Percentiles rank a stretch among this genome's conserved stretches.
phyloP scores from a whole-genome alignment of 2,888 invertebrate genomes.

The Ptycholaimellus sp. region DNA sequence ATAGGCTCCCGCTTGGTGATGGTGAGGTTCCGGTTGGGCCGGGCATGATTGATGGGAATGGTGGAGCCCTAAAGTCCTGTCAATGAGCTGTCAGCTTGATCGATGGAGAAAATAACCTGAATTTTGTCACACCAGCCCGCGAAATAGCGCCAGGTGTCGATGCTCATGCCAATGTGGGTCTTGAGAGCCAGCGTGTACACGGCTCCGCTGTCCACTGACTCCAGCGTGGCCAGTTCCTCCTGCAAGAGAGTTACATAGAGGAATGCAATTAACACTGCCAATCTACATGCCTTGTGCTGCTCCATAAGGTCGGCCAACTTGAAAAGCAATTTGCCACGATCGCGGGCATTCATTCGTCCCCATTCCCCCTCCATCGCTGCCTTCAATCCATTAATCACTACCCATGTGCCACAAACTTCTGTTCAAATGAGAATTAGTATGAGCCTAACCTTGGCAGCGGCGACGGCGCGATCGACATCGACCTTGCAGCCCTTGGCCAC shows the following conservation, averaged over 20 bases:
- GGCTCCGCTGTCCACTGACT: conserved; percentile 75
- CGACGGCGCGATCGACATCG: conserved; percentile 67
- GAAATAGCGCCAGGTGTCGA: conserved; percentile 84
- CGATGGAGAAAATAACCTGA: too few relatives aligned
- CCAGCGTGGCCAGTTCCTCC: conserved; percentile 78
- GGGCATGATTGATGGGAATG: conserved; percentile 68
- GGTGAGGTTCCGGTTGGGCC: conserved; percentile 66
- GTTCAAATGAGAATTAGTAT: too few relatives aligned
- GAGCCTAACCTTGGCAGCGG: conserved; percentile 61
- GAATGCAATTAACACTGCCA: background rate
- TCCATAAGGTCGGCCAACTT: conserved; percentile 84
- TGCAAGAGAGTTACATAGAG: too few relatives aligned
- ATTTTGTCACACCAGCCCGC: conserved; percentile 89
- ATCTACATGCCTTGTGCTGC: conserved; percentile 39
- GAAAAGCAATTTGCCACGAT: conserved; percentile 56
- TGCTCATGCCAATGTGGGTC: conserved; percentile 90
- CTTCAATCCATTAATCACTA: background rate
- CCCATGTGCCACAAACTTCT: too few relatives aligned
- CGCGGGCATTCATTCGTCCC: conserved; percentile 75
- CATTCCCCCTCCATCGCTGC: conserved; percentile 45
- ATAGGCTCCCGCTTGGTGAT: conserved; percentile 71
- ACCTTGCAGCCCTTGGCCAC: conserved; percentile 43
- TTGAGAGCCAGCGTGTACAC: conserved; percentile 85
- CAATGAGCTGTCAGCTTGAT: background rate
- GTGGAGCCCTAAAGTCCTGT: conserved; percentile 50